Evolutionary conservation across 2,113 vertebrate species (phyloP).

Genomic region (Chroicocephalus ridibundus): DNA sequence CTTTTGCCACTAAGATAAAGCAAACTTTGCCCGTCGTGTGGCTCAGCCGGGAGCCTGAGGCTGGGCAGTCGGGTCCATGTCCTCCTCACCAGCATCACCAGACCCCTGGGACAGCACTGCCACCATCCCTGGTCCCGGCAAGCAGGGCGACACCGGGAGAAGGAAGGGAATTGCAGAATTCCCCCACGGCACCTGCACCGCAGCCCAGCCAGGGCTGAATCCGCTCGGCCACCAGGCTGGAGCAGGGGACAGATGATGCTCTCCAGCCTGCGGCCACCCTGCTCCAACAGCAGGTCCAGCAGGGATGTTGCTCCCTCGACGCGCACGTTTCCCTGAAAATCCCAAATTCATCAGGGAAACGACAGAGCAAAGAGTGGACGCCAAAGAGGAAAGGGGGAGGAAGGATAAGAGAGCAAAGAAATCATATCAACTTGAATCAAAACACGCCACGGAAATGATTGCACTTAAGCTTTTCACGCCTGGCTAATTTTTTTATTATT

Average conservation of each 20-base stretch:
- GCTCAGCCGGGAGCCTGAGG: neutral
- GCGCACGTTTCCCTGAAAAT: neutral
- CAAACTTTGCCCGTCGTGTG: neutral
- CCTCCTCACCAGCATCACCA: neutral
- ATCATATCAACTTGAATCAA: neutral
- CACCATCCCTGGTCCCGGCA: neutral
- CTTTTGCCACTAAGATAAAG: neutral
- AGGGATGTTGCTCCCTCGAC: neutral
- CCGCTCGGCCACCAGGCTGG: neutral
- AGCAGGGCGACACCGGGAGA: neutral
- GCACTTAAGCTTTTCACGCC: slow-evolving; percentile 39
- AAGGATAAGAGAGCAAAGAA: slow-evolving; percentile 6
- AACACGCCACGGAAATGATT: neutral
- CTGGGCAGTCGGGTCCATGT: neutral
- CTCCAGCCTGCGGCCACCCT: neutral
- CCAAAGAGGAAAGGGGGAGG: neutral
- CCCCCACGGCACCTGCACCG: neutral
- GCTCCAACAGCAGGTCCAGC: neutral
- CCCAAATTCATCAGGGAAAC: neutral
- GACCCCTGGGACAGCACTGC: neutral
- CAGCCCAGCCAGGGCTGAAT: neutral
- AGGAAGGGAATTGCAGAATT: neutral
- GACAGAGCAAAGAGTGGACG: neutral
- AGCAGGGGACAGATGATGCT: neutral
- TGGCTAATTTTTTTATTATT: slow-evolving; percentile 47